Conservation (phyloP, 2,888 invertebrate species). For the Perithous albicinctus region DNA sequence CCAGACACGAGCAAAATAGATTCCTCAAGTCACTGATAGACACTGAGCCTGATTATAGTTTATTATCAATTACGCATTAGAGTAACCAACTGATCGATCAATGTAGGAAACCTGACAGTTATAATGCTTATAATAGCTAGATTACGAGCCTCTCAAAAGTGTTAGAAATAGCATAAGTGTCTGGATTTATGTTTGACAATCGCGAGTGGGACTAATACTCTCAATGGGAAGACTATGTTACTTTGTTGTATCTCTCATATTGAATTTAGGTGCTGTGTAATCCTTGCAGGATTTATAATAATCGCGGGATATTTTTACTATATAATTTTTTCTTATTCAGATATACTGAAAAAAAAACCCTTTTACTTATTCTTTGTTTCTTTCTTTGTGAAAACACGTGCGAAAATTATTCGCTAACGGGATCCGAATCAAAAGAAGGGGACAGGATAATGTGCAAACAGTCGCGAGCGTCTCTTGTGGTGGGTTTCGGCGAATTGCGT, state of each 20-base stretch:
- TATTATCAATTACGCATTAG: constrained; percentile 6
- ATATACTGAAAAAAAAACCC: too few relatives aligned
- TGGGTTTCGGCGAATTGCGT: too few relatives aligned
- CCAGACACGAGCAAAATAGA: neutral
- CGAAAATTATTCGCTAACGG: too few relatives aligned
- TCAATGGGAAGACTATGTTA: neutral
- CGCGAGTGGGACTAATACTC: neutral
- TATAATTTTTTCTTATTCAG: too few relatives aligned
- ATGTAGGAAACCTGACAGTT: neutral
- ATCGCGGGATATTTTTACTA: too few relatives aligned
- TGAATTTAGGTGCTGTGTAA: too few relatives aligned
- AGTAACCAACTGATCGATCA: neutral
- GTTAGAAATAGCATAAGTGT: neutral
- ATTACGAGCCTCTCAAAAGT: neutral
- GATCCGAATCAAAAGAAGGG: too few relatives aligned
- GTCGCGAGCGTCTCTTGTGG: too few relatives aligned
- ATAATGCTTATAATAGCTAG: neutral
- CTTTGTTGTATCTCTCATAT: neutral
- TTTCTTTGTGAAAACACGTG: too few relatives aligned
- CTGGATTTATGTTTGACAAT: constrained; percentile 27
- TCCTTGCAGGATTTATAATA: too few relatives aligned
- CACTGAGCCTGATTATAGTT: neutral
- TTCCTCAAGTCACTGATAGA: neutral
- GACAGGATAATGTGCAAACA: too few relatives aligned
- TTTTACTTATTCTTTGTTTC: too few relatives aligned